phyloP scores from a whole-genome alignment of 2,113 vertebrate species.

The Paradoxurus hermaphroditus region DNA sequence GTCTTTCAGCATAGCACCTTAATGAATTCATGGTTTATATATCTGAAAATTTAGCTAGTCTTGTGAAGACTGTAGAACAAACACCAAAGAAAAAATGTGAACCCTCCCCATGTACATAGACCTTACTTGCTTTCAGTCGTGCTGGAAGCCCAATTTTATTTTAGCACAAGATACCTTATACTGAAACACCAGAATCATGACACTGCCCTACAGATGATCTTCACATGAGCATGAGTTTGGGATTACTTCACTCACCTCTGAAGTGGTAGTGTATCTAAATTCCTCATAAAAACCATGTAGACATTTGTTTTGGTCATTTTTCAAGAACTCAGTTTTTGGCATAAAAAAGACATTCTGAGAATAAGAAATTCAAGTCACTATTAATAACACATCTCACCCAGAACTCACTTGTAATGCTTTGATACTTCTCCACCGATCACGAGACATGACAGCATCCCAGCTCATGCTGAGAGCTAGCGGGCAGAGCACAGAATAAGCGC shows the following conservation, averaged over 20 bases:
- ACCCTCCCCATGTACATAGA: background rate
- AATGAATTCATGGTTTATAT: constrained; percentile 18
- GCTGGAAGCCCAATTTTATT: constrained; percentile 7
- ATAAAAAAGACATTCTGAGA: background rate
- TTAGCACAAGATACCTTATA: background rate
- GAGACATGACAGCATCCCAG: background rate
- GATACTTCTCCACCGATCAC: background rate
- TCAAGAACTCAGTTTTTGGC: constrained; percentile 4
- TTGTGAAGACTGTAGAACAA: background rate
- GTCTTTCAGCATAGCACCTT: background rate
- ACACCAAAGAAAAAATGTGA: too few relatives aligned
- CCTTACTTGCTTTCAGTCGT: constrained; percentile 5
- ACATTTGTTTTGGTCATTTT: constrained; percentile 42
- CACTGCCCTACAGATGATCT: background rate
- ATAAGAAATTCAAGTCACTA: constrained; percentile 37
- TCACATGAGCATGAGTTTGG: background rate
- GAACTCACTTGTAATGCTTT: background rate
- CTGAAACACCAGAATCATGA: background rate
- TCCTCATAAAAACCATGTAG: constrained; percentile 18
- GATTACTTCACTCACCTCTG: background rate
- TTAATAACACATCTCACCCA: background rate
- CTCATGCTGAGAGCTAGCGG: background rate
- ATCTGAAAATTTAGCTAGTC: constrained; percentile 1
- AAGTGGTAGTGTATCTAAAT: background rate
- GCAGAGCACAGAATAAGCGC: background rate